Base-by-base conservation (phyloP, 2,888 invertebrate genomes). In the Eudemis profundana region DNA sequence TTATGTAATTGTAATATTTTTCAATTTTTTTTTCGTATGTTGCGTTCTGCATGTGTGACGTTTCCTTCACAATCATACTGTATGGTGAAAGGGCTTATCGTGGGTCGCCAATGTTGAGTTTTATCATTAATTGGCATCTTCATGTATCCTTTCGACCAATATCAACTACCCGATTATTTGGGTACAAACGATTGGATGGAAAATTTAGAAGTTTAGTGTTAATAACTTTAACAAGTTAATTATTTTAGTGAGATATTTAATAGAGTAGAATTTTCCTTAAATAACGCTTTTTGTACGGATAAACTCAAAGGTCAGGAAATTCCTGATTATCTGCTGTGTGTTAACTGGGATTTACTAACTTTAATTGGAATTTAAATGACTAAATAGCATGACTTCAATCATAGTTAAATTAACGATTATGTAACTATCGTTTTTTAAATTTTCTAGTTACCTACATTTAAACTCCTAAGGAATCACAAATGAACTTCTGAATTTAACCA, bases 81-180 rank as follows among this genome's bases (percentile, higher is more conserved):
- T 74, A 74, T 75, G 85, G 87, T 85, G 80, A 76, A 77, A 80
- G 84, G 82, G 76, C 82, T 75, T 77, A 74, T 78, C 75, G 72
- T 74, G 72, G 76, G 71, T 59, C 72, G 73, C 75, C 76, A 63
- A 51, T 67, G 33, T 56, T 44, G 29, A 67, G 53, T 47, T 61
- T 64, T 19, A 38, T 51, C 60, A 21, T 49, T 33, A 17, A 66
- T 47, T 49, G 65, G 57, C 49, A 62, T 69, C 49, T 33, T 46
- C 59, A 33, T 47, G 36, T 64, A 59, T 60, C 60, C 64, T 65
- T 64, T 65, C 53, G 46, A 53, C 51, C 65, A 53, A 46, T 50
- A 21, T 29, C 36, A 36, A 17, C 46, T 14, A 51, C 51, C 44
- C 40, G 46, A n/a, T 60, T 38, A 42, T 23, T 17, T 15, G 40